Evolutionary conservation across 2,888 invertebrate species (phyloP), one percentile per base, ranked within the genome.

Genomic region (Lucinisca nassula): DNA sequence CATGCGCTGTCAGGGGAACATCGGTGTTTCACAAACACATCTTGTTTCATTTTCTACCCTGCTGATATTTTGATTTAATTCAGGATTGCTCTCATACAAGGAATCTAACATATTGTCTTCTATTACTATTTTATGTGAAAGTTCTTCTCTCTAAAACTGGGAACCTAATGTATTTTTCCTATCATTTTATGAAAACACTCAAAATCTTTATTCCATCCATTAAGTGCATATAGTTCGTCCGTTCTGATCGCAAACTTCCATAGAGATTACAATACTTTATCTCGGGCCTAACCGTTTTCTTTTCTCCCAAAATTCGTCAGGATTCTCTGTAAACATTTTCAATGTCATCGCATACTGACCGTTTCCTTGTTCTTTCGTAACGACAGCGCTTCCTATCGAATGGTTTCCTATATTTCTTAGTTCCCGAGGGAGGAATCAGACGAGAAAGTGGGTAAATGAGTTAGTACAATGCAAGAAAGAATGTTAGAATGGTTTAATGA

Each of bases 291-390:
- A 51, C 21, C 24, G 82, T 27, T 85, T 79, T 40, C 84, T 84
- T 51, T 89, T 84, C 10, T 82, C 45, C 84, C 85, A 85, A 35
- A 89, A 85, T 45, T 80, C 85, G n/a, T 58, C 79, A 1, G 89
- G 85, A 58, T 84, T 79, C 14, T 75, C 79, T 30, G 84, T 40
- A 14, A 70, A 72, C n/a, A 89, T 30, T 38, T 51, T 86, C 86
- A 24, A 89, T 86, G 21, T 81, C 79, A 24, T 49, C 27, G 0
- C 72, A 79, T 3, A 73, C 8, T 4, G 74, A 24, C 21, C 55
- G 35, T 75, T 78, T 77, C 49, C 86, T 82, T 17, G 67, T 51
- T 14, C 84, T 77, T 82, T 88, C 82, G 0, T 51, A 27, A 10
- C 14, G 49, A 6, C 81, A 32, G 17, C 84, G 38, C 17, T 49